Evolutionary conservation across 2,113 vertebrate species (phyloP).

Genomic region (Ptychochromis oligacanthus): DNA sequence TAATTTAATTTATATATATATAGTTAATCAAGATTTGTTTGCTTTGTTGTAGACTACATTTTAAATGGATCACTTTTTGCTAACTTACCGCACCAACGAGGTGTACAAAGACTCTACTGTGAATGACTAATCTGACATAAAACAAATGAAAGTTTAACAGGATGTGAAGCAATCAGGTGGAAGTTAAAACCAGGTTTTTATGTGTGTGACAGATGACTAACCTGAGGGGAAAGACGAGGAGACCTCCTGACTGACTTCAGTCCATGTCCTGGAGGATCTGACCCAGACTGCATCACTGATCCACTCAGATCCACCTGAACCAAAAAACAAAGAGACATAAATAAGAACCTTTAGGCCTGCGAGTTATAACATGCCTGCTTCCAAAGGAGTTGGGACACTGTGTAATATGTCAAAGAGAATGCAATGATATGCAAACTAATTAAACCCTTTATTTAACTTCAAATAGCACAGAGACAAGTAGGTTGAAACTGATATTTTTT

Average conservation of each 20-base stretch:
- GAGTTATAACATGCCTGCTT: background rate
- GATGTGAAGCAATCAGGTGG: background rate
- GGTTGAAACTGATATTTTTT: background rate
- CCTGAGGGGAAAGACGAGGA: slow-evolving; percentile 66
- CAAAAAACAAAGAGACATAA: background rate
- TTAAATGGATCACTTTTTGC: background rate
- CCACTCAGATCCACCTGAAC: background rate
- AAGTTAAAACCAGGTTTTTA: background rate
- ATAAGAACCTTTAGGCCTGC: background rate
- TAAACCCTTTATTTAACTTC: background rate
- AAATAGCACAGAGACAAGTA: rapidly evolving
- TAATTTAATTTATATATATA: too few relatives aligned
- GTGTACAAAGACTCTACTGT: background rate
- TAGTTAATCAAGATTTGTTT: background rate
- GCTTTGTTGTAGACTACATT: background rate
- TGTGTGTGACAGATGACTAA: background rate
- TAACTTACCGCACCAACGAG: background rate
- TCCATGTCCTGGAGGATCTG: slow-evolving; percentile 39
- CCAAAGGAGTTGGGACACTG: background rate
- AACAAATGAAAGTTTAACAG: background rate
- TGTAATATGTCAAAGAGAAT: background rate
- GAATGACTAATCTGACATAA: background rate
- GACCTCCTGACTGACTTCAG: slow-evolving; percentile 56
- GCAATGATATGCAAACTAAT: background rate
- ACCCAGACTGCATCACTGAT: slow-evolving; percentile 50